These are phyloP conservation scores for Amorpha juglandis DNA, from an alignment of 2,888 invertebrate genomes.

Conservation along the genomic window DNA sequence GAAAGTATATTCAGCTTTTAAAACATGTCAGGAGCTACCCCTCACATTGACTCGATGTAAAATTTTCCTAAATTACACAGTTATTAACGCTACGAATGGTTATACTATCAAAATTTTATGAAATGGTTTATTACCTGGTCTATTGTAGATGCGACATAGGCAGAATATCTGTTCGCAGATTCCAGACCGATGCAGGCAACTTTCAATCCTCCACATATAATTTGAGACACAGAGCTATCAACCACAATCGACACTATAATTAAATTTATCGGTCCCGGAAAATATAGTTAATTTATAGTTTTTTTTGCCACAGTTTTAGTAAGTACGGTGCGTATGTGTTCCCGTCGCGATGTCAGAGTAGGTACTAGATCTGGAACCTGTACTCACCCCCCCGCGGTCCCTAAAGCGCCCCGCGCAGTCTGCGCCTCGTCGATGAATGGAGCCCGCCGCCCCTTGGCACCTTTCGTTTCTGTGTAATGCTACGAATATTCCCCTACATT, in stretches of 20 bases:
- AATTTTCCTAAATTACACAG: neutral
- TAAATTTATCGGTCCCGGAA: neutral
- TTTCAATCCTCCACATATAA: neutral
- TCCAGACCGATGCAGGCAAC: neutral
- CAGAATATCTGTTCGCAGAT: neutral
- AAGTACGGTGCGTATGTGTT: constrained; percentile 42
- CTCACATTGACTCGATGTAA: neutral
- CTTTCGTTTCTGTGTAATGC: constrained; percentile 63
- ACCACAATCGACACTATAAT: neutral
- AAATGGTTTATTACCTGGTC: neutral
- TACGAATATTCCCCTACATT: constrained; percentile 64
- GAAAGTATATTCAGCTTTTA: neutral
- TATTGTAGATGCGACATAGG: neutral
- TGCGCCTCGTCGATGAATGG: constrained; percentile 78
- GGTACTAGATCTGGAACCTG: constrained; percentile 67
- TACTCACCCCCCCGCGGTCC: constrained; percentile 41
- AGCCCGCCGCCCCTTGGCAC: constrained; percentile 57
- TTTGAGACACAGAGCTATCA: neutral
- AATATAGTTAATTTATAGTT: neutral
- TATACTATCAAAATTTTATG: neutral
- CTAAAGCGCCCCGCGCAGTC: constrained; percentile 66
- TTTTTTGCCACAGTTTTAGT: constrained; percentile 4
- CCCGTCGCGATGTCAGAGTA: constrained; percentile 52
- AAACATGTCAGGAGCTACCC: neutral
- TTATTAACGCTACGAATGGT: neutral